Evolutionary conservation across 2,113 vertebrate species (phyloP), one percentile per base, ranked within the genome.

Genomic region (Mustelus asterias): DNA sequence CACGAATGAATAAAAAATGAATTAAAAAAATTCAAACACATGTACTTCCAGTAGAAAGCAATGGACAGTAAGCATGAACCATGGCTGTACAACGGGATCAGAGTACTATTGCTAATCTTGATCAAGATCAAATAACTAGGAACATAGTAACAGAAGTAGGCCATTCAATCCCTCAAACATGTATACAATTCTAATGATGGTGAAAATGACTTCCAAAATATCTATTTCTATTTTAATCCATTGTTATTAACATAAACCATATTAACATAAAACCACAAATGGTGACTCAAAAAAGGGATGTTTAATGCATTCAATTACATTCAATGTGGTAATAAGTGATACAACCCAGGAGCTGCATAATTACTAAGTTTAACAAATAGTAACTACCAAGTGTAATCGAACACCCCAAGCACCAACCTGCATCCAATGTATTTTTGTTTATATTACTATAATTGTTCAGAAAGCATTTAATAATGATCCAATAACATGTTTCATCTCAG

Each of bases 281-380:
- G 48, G 44, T 29, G 13, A 72, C 44, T 72, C 48, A 18, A 16
- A 44, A 70, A 70, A 76, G 37, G 33, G 41, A 95, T 29, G 24
- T 95, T 94, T 95, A 95, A 72, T 95, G 67, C 41, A 13, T 95
- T 70, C 22, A 44, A 94, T 94, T 94, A 94, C 67, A 70, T 72
- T 94, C 22, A 72, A 95, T 72, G 94, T 95, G 44, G 94, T 72
- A 95, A 54, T 95, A 95, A 95, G 67, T 95, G 41, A 72, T 72
- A 70, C 67, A 95, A 72, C 41, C 60, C 92, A 94, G 41, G n/a
- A 69, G 92, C 41, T 95, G 41, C 44, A 29, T 44, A 95, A 95
- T 95, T 95, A 76, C 41, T 54, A 33, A 37, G 33, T 65, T 93
- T 65, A 93, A 16, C 89, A 93, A 72, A 89, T 86, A 88, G 24